Evolutionary conservation across 2,113 vertebrate genomes (phyloP).

Genomic region (Phoxinus phoxinus): DNA sequence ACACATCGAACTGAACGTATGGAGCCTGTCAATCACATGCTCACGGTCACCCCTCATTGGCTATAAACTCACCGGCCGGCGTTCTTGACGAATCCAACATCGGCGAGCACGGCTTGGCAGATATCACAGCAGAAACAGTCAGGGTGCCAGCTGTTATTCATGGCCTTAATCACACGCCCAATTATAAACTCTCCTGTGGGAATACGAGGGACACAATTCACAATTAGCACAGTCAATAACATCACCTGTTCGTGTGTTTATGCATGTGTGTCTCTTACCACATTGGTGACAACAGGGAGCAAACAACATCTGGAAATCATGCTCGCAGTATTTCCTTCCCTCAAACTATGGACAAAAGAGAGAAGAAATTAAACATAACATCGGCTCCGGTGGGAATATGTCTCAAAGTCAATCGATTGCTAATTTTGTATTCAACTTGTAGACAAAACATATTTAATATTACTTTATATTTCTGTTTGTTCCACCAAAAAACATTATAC

Average conservation of each 20-base stretch:
- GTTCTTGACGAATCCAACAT: conserved; percentile 98
- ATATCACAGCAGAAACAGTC: conserved; percentile 98
- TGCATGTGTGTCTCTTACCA: conserved; percentile 81
- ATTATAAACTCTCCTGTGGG: conserved; percentile 95
- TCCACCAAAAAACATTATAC: not conserved
- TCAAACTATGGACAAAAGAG: conserved; percentile 84
- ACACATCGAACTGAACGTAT: not conserved
- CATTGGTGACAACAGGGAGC: conserved; percentile 97
- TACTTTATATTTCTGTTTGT: not conserved
- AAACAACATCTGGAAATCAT: conserved; percentile 99
- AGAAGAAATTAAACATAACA: conserved; percentile 5
- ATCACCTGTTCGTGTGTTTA: not conserved
- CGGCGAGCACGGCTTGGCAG: conserved; percentile 90
- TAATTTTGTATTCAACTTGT: not conserved
- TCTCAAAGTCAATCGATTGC: not conserved
- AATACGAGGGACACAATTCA: conserved; percentile 30
- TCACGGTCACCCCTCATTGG: not conserved
- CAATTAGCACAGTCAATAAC: not conserved
- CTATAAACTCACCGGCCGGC: conserved; percentile 87
- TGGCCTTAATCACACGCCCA: conserved; percentile 98
- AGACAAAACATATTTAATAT: not conserved
- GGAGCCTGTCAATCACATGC: not conserved
- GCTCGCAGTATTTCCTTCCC: conserved; percentile 98
- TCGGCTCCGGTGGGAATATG: not conserved
- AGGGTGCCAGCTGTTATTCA: conserved; percentile 99